phyloP scores from a whole-genome alignment of 2,888 invertebrate genomes.

The Eupithecia subumbrata region DNA sequence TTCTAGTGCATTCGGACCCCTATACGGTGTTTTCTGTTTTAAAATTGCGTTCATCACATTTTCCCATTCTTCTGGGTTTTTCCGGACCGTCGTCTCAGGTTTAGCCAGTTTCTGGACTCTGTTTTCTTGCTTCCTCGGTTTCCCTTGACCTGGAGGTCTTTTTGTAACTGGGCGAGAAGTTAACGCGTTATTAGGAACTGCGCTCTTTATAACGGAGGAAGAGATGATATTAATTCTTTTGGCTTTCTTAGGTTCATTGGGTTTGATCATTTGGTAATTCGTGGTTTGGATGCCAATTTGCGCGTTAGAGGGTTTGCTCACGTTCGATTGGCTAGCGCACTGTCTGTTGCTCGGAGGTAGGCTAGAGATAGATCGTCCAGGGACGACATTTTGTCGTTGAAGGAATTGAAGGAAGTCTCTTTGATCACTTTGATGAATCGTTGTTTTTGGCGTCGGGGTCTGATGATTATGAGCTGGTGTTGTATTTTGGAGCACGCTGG shows the following conservation, averaged over 20 bases:
- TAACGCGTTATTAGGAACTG: conserved; percentile 15
- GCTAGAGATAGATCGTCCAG: background rate
- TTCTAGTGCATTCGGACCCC: conserved; percentile 69
- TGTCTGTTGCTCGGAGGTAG: background rate
- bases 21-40: conserved; percentile 70
- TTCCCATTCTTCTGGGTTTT: conserved; percentile 62
- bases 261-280: conserved; percentile 6
- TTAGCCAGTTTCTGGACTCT: conserved; percentile 31
- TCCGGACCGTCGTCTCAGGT: conserved; percentile 19
- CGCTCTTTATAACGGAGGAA: conserved; percentile 35
- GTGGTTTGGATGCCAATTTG: background rate
- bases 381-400: conserved; percentile 59
- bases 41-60: conserved; percentile 69
- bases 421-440: conserved; percentile 62
- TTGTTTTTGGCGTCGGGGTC: conserved; percentile 15
- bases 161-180: conserved; percentile 21
- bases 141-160: conserved; percentile 20
- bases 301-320: background rate
- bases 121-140: conserved; percentile 30
- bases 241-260: conserved; percentile 13
- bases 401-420: conserved; percentile 62
- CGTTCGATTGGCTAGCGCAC: background rate
- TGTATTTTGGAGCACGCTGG: conserved; percentile 32
- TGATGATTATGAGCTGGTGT: conserved; percentile 9
- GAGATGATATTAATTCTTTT: conserved; percentile 38